Conservation (phyloP, 2,888 invertebrate species). For the Drosophila neonasuta region DNA sequence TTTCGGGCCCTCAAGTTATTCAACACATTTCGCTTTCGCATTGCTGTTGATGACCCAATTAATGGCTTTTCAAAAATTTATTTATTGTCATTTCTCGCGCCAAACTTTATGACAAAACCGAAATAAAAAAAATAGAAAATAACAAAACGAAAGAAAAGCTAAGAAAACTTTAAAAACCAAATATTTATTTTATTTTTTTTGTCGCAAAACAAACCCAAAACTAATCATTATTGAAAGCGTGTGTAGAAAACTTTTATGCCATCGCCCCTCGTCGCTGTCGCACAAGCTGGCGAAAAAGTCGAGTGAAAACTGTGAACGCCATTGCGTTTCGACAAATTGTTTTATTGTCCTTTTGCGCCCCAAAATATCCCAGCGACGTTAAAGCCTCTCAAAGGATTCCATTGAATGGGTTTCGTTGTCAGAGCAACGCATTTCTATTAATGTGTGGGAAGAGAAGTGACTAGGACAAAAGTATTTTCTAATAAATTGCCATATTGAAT, state of each 20-base stretch:
- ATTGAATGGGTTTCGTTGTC: constrained; percentile 20
- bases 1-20: constrained; percentile 42
- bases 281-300: constrained; percentile 41
- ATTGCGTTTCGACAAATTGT: constrained; percentile 65
- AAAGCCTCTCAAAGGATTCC: constrained; percentile 52
- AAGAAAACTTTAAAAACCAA: constrained; percentile 42
- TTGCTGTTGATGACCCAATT: constrained; percentile 65
- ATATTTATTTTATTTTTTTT: constrained; percentile 16
- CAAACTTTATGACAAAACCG: constrained; percentile 17
- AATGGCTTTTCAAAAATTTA: constrained; percentile 55
- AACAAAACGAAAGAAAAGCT: constrained; percentile 1
- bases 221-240: constrained; percentile 72
- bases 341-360: constrained; percentile 52
- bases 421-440: constrained; percentile 15
- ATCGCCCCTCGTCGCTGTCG: constrained; percentile 1
- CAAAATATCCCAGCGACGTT: constrained; percentile 17
- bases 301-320: constrained; percentile 63
- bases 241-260: constrained; percentile 48
- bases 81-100: constrained; percentile 50
- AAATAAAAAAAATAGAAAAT: neutral
- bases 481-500: constrained; percentile 3
- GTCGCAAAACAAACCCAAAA: constrained; percentile 37
- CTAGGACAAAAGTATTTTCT: constrained; percentile 9
- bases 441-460: neutral
- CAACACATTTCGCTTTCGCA: constrained; percentile 32